Evolutionary conservation across 2,888 invertebrate species (phyloP).

Genomic region (Pristionchus mayeri): DNA sequence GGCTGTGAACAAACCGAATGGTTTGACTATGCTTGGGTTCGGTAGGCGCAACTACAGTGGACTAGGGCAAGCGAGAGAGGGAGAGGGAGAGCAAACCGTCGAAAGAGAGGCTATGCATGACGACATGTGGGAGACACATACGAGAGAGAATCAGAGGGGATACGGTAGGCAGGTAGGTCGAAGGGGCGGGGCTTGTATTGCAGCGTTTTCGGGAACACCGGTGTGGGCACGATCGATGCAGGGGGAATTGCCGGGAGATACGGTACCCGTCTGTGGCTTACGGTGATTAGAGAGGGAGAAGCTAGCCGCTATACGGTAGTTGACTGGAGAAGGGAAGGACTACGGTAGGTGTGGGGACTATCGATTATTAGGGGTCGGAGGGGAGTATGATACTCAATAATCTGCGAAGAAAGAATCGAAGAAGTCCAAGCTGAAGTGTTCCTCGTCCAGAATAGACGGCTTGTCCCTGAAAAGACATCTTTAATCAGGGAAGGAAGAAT

Average conservation of each 20-base stretch:
- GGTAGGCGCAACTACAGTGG: neutral
- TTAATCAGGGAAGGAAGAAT: neutral
- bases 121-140: neutral
- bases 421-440: conserved; percentile 61
- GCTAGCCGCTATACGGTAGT: neutral
- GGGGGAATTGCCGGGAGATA: conserved; percentile 25
- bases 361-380: conserved; percentile 11
- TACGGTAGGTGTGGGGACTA: neutral
- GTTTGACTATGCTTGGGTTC: no score
- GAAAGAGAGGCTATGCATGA: neutral
- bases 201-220: conserved; percentile 30
- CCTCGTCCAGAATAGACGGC: conserved; percentile 52
- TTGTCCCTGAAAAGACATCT: conserved; percentile 4
- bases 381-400: conserved; percentile 1
- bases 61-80: neutral
- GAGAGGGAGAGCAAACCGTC: conserved; percentile 11
- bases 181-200: conserved; percentile 16
- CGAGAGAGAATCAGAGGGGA: neutral
- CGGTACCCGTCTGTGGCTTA: neutral
- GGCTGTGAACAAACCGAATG: conserved; percentile 26
- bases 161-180: neutral
- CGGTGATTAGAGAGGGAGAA: neutral
- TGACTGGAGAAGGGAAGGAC: neutral
- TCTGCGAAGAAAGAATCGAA: conserved; percentile 62
- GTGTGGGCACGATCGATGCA: neutral